Evolutionary conservation across 2,113 vertebrate genomes (phyloP), one percentile per base, ranked within the genome.

Genomic region (Paracanthobrama guichenoti): DNA sequence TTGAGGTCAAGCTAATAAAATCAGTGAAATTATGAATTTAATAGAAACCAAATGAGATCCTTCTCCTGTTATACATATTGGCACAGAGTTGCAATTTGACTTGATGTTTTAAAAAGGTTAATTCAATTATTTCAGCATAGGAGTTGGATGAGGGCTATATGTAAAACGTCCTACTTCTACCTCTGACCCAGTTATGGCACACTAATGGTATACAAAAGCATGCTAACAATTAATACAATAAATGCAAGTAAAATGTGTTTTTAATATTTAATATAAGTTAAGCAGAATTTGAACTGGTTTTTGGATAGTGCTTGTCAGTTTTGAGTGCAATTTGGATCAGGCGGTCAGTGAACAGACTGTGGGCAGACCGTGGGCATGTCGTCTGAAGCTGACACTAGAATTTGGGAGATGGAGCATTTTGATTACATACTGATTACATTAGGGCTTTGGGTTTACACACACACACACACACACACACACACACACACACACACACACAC

Each of bases 401-500:
- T 42, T 60, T 78, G 35, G 11, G 20, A 20, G 75, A 78, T 57
- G 75, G 31, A 53, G n/a, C 73, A 53, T 53, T 75, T 18, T 75
- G 73, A 75, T 78, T 39, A 59, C 50, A 57, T 78, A n/a, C 48
- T 59, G 75, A 78, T 42, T 78, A 60, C 75, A 60, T 60, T 78
- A 60, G 31, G 55, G 53, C 53, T 74, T 82, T 1, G 31, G 24
- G 14, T 39, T 35, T 46, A 18, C 59, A 35, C 28, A 83, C 42
- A 71, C 62, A 73, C 53, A 53, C 16, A 50, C 44, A 46, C 44
- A 46, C 7, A 8, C 64, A 64, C 73, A 71, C 71, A 76, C 20
- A 55, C 71, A 86, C 24, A 76, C 57, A 83, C 44, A 80, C 84
- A 85, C 66, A 79, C 53, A n/a, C n/a, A 18, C 59, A 35, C 28